Base-by-base conservation (phyloP, 2,113 vertebrate genomes). In the Mustelus asterias region DNA sequence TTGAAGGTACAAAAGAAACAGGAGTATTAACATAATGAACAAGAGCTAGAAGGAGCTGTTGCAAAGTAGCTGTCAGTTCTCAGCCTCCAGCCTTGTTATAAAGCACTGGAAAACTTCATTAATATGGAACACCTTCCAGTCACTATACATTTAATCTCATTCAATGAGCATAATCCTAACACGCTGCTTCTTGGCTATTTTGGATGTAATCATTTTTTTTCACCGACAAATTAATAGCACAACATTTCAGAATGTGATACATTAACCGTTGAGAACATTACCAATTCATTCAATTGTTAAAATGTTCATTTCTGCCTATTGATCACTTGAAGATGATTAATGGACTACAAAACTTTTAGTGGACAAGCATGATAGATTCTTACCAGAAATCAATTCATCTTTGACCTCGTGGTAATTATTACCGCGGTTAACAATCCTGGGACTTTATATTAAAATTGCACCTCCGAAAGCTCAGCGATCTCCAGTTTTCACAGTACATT, bases 21-120 rank as follows among this genome's bases (percentile, higher is more conserved):
- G 58, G 60, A 93, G 33, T 22, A 93, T 65, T 93, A 93, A 93
- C n/a, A 93, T 93, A 93, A 65, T 93, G 89, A 93, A 93, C 60
- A 93, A 9, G 69, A 44, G 94, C n/a, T 8, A 24, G 94, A 72
- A 95, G 41, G 44, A 72, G 41, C 94, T 44, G 20, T 76, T 44
- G 69, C 67, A 72, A 54, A 95, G 69, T 72, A 95, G 41, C 69
- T 95, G 94, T 95, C 94, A 95, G 94, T 72, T 95, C 26, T 33
- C 44, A 95, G 69, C 69, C 69, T 95, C 24, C 22, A 76, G 94
- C 41, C 44, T 41, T 76, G 24, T 72, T 72, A 54, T 22, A 72
- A 76, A 95, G 67, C 93, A 94, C 10, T 70, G 26, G 67, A 29
- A 72, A 95, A 16, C 63, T 67, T 95, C 93, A 95, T 95, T 95